Conservation (phyloP, 53 echinoderm and acorn worm genomes). For the Actinopyga echinites region DNA sequence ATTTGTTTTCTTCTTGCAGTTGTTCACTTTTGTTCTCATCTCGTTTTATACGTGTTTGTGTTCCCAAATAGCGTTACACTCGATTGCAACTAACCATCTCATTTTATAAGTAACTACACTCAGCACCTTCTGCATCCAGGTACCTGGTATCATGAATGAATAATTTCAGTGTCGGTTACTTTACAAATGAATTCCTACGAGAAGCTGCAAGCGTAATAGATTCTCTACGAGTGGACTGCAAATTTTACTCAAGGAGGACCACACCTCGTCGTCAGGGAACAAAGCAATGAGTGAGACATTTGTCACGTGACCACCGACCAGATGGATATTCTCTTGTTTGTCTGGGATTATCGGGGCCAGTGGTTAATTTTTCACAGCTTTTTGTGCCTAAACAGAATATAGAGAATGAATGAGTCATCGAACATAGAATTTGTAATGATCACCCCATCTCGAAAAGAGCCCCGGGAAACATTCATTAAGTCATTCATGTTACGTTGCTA, state of each 20-base stretch:
- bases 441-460: slow-evolving; percentile 34
- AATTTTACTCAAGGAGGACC: no score
- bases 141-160: slow-evolving; percentile 30
- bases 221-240: slow-evolving; percentile 4
- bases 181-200: slow-evolving; percentile 19
- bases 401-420: slow-evolving; percentile 14
- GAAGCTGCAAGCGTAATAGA: slow-evolving; percentile 8
- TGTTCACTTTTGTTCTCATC: no score
- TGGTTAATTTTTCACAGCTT: background rate
- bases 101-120: background rate
- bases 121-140: slow-evolving; percentile 4
- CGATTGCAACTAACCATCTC: no score
- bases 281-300: no score
- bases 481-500: slow-evolving; percentile 36
- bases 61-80: no score
- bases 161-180: slow-evolving; percentile 36
- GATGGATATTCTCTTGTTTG: no score
- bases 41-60: no score
- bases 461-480: slow-evolving; percentile 34
- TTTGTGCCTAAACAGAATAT: background rate
- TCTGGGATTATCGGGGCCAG: no score
- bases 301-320: no score
- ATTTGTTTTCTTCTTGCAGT: no score
- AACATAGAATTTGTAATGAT: slow-evolving; percentile 40
- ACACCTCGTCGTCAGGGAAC: no score